Conservation (phyloP, 2,797 vertebrate species). For the Hypotaenidia philippensis region DNA sequence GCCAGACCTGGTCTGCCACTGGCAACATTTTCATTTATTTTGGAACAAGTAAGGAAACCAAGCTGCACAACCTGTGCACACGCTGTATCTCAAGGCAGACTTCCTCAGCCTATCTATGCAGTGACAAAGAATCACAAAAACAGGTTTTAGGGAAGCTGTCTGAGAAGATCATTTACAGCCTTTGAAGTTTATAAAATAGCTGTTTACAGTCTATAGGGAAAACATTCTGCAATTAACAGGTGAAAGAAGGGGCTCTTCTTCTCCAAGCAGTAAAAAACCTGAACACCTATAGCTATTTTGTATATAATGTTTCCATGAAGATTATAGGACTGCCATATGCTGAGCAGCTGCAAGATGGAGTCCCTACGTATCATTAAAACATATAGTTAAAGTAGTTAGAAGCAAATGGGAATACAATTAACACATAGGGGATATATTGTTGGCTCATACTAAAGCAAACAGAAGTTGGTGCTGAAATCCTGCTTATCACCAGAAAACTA, state of each 20-base stretch:
- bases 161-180: constrained; percentile 9
- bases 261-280: not conserved
- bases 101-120: not conserved
- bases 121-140: not conserved
- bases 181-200: constrained; percentile 53
- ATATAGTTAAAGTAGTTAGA: constrained; percentile 20
- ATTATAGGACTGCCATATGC: constrained; percentile 39
- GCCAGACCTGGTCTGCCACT: not conserved
- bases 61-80: not conserved
- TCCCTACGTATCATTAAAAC: constrained; percentile 41
- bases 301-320: constrained; percentile 18
- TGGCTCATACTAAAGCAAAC: not conserved
- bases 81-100: not conserved
- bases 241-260: not conserved
- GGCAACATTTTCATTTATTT: not conserved
- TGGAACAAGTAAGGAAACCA: not conserved
- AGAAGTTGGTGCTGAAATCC: not conserved
- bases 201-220: not conserved
- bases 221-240: constrained; percentile 12
- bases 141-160: not conserved
- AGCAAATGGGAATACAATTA: constrained; percentile 51
- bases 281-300: not conserved
- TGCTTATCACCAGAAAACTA: constrained; percentile 23
- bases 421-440: not conserved
- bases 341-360: constrained; percentile 47